Evolutionary conservation across 1,140 invertebrate species (phyloP), one percentile per base, ranked within the genome.

Genomic region (Pogonus chalceus): DNA sequence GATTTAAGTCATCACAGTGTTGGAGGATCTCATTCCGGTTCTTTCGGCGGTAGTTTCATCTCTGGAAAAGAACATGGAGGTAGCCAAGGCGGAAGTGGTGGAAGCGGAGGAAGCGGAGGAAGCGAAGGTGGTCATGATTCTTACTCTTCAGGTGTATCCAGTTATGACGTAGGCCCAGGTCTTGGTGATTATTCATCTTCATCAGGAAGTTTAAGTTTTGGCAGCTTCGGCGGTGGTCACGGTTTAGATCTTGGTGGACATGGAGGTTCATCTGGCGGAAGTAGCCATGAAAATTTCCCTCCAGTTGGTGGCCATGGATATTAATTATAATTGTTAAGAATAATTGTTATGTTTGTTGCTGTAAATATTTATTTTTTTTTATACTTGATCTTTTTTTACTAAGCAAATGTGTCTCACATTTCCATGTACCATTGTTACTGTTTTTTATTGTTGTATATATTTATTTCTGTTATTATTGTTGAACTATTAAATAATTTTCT

Each of bases 401-500:
- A 4, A 31, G 14, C 26, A 14, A 31, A 31, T 31, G 26, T 31
- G 26, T 31, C 14, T 4, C 14, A 10, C 37, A 10, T 9, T 43
- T 43, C 7, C 37, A n/a, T n/a, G n/a, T n/a, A n/a, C n/a, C n/a
- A n/a, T n/a, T 43, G 7, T 9, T 12, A 43, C 18, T 43, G 37
- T 18, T 43, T 4, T 43, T 7, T 18, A 43, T 43, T 14, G 37
- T 43, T 43, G 37, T 43, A 43, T 16, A 43, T 43, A 43, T 43
- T 43, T 43, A 43, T 43, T 43, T 43, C 18, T 43, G 18, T 43
- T 43, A 16, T 43, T 43, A 43, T 43, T 43, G 37, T 43, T 43
- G 37, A 43, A 16, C 37, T 10, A 12, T 12, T 12, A 43, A 43
- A 43, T 16, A 43, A 7, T 43, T 3, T 43, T 43, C 18, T 18